phyloP scores from a whole-genome alignment of 2,888 invertebrate genomes.

The Buathra laborator region DNA sequence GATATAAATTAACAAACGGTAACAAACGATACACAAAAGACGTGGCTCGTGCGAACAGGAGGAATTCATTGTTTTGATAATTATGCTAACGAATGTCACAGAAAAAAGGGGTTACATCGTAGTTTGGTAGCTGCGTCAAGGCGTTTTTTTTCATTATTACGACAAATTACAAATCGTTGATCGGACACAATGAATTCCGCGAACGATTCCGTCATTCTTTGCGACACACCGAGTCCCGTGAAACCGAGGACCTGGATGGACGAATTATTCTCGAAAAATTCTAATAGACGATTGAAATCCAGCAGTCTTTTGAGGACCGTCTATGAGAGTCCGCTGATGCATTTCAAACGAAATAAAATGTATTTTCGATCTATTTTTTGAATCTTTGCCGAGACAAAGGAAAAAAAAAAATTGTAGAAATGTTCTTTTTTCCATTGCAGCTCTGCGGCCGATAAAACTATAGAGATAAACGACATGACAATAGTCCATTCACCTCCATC shows the following conservation, averaged over 20 bases:
- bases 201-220: slow-evolving; percentile 68
- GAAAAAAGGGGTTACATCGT: background rate
- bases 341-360: slow-evolving; percentile 54
- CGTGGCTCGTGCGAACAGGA: background rate
- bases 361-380: slow-evolving; percentile 18
- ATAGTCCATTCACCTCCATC: slow-evolving; percentile 15
- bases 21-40: background rate
- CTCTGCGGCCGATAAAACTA: background rate
- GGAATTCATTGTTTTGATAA: background rate
- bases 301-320: slow-evolving; percentile 38
- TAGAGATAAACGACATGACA: slow-evolving; percentile 5
- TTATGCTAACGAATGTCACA: background rate
- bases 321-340: slow-evolving; percentile 63
- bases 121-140: background rate
- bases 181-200: slow-evolving; percentile 48
- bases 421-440: slow-evolving; percentile 43
- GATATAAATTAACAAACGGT: background rate
- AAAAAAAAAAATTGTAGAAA: background rate
- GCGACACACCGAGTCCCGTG: slow-evolving; percentile 64
- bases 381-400: background rate
- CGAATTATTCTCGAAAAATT: background rate
- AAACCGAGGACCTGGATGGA: background rate
- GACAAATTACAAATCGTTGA: background rate
- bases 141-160: background rate
- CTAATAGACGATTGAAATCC: slow-evolving; percentile 55